Conservation (phyloP, 1,140 invertebrate species). For the Riptortus pedestris region DNA sequence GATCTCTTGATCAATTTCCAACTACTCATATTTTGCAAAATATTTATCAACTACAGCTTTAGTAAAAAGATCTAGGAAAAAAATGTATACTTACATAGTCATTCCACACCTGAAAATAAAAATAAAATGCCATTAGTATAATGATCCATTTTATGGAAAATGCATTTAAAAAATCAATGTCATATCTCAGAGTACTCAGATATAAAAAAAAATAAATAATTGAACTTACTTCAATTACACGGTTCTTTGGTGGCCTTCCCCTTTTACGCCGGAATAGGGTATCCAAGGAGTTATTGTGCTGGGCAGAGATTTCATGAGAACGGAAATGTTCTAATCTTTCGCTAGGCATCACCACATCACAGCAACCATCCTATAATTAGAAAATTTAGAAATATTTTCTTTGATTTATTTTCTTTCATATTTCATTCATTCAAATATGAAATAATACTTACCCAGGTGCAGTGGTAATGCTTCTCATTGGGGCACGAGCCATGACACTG, state of each 20-base stretch:
- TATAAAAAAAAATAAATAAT: neutral
- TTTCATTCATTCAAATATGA: neutral
- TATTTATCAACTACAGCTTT: too few relatives aligned
- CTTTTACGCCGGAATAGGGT: conserved; percentile 82
- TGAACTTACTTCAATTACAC: conserved; percentile 61
- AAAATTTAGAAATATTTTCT: neutral
- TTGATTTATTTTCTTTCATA: neutral
- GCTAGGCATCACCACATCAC: conserved; percentile 66
- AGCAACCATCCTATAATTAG: conserved; percentile 61
- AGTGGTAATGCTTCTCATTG: conserved; percentile 80
- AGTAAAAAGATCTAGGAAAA: neutral
- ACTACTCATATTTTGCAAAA: too few relatives aligned
- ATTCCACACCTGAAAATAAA: conserved; percentile 54
- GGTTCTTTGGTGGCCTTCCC: conserved; percentile 82
- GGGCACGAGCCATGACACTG: conserved; percentile 56
- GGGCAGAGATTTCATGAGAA: conserved; percentile 60
- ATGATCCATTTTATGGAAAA: too few relatives aligned
- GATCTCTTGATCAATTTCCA: too few relatives aligned
- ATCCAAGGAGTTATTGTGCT: conserved; percentile 62
- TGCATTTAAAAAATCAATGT: conserved; percentile 16
- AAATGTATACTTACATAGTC: conserved; percentile 51
- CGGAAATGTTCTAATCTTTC: conserved; percentile 86
- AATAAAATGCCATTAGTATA: conserved; percentile 25
- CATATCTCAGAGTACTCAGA: neutral
- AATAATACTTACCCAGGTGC: conserved; percentile 57